Evolutionary conservation across 2,797 vertebrate species (phyloP).

Genomic region (Anguilla marmorata): DNA sequence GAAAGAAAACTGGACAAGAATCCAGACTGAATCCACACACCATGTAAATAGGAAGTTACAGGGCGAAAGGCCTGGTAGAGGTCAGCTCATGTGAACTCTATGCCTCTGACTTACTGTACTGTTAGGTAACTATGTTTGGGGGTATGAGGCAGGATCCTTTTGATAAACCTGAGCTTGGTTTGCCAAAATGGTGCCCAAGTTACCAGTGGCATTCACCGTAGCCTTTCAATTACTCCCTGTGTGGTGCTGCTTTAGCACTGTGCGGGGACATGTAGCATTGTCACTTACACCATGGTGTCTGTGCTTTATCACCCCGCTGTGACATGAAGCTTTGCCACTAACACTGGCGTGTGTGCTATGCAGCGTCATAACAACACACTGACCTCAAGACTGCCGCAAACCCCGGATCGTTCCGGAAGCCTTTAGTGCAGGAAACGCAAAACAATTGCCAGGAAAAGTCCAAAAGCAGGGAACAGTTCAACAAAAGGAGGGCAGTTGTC

Average conservation of each 20-base stretch:
- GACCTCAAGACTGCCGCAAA: neutral
- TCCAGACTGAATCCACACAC: neutral
- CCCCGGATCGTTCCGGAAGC: neutral
- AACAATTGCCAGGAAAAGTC: constrained; percentile 54
- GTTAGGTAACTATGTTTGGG: neutral
- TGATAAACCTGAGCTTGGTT: neutral
- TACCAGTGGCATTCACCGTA: neutral
- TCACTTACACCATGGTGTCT: neutral
- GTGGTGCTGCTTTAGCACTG: neutral
- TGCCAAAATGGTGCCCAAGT: neutral
- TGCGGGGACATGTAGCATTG: neutral
- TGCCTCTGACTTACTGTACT: neutral
- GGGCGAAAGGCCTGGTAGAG: neutral
- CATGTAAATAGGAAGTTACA: neutral
- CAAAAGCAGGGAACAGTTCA: constrained; percentile 25
- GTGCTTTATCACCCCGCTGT: neutral
- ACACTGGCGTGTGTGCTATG: neutral
- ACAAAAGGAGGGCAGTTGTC: constrained; percentile 9
- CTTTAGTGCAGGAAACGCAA: constrained; percentile 32
- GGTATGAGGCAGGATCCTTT: neutral
- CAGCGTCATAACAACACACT: neutral
- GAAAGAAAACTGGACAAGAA: neutral
- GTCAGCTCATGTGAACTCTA: neutral
- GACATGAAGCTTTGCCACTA: neutral
- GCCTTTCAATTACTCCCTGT: neutral